Percentiles rank a stretch among this genome's conserved stretches.
These are phyloP conservation scores for Amblyraja radiata DNA, from an alignment of 2,797 vertebrate species.

Conservation along the genomic window DNA sequence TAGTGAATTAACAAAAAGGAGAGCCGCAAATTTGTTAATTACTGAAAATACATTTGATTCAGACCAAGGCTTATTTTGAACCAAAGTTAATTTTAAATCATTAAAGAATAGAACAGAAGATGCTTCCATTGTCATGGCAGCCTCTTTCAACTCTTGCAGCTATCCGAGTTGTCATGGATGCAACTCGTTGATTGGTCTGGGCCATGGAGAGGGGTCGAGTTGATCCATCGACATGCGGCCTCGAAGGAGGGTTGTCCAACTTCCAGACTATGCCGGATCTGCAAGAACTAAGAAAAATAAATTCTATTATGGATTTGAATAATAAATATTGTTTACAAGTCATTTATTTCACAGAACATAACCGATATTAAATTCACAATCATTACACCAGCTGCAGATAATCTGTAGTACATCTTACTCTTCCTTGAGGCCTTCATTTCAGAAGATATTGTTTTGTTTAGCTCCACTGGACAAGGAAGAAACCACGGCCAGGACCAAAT, in stretches of 20 bases:
- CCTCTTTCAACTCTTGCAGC: constrained; percentile 73
- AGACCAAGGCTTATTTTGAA: background rate
- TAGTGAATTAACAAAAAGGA: background rate
- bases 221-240: constrained; percentile 64
- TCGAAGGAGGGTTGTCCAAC: constrained; percentile 74
- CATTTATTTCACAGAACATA: background rate
- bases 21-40: background rate
- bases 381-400: background rate
- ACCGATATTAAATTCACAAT: background rate
- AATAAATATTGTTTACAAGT: background rate
- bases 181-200: constrained; percentile 62
- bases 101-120: constrained; percentile 79
- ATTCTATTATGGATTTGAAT: background rate
- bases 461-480: background rate
- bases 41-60: background rate
- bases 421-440: background rate
- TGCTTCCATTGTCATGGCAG: constrained; percentile 72
- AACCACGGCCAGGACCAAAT: background rate
- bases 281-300: constrained; percentile 34
- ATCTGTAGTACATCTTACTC: background rate
- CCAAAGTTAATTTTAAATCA: constrained; percentile 19
- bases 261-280: constrained; percentile 61
- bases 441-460: background rate
- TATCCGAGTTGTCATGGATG: constrained; percentile 72
- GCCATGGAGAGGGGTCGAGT: constrained; percentile 54